Percentiles rank a stretch among this genome's conserved stretches.
These are phyloP conservation scores for Xenopus tropicalis DNA, from an alignment of 2,113 vertebrate species.

Conservation along the genomic window DNA sequence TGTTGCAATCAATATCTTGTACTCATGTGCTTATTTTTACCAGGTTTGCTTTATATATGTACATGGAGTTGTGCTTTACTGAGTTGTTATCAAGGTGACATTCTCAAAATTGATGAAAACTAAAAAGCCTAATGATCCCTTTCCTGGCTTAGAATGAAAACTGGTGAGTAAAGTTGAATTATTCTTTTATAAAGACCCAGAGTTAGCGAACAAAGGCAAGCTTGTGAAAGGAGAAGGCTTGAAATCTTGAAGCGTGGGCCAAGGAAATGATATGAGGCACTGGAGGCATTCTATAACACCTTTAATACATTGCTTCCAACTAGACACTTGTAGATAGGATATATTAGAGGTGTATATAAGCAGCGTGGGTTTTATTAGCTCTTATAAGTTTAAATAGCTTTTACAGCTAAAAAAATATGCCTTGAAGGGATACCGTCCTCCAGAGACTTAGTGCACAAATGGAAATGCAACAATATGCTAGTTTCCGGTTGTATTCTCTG, in stretches of 20 bases:
- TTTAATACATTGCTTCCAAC: conserved; percentile 2
- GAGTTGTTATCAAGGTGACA: conserved; percentile 36
- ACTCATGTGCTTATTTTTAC: too few relatives aligned
- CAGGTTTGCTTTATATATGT: conserved; percentile 21
- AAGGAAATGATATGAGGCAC: conserved; percentile 14
- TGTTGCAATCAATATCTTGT: too few relatives aligned
- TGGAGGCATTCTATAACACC: conserved; percentile 17
- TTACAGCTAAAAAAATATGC: conserved; percentile 17
- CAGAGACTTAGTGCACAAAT: background rate
- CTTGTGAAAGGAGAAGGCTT: background rate
- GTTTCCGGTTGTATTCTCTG: too few relatives aligned
- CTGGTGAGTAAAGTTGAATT: conserved; percentile 16
- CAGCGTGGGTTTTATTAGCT: conserved; percentile 13
- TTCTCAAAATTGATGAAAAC: conserved; percentile 34
- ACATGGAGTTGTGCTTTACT: conserved; percentile 10
- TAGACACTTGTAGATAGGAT: background rate
- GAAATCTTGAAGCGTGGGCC: background rate
- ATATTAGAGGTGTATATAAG: conserved; percentile 11
- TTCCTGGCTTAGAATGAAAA: conserved; percentile 17
- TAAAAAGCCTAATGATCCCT: conserved; percentile 26
- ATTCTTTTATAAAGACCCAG: background rate
- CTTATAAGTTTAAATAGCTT: conserved; percentile 11
- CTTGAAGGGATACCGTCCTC: background rate
- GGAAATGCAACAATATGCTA: background rate
- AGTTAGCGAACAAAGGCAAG: background rate